Base-by-base conservation (phyloP, 2,888 invertebrate genomes). In the Therioaphis trifolii region DNA sequence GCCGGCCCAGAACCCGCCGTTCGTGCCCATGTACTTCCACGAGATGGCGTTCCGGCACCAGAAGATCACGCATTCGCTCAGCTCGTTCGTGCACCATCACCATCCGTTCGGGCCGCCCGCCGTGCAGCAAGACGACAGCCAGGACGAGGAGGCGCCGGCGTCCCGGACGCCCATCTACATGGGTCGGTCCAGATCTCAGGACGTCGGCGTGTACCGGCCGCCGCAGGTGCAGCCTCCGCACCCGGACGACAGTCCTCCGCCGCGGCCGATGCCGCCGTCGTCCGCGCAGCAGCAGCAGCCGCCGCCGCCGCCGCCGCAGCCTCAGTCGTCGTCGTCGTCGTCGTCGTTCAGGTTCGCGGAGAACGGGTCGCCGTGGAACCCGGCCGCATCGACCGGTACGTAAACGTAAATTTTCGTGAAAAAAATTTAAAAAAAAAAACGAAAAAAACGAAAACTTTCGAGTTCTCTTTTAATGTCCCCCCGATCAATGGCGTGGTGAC, bases 1-100 rank as follows among this genome's bases (percentile, higher is more conserved):
- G 52, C 95, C 95, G 27, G 94, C 94, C 85, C 95, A 95, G 88
- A 95, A 95, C 89, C 94, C 95, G 85, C 94, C 95, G 58, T 95
- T 94, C 88, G 92, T 93, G 86, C 93, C 93, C 82, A 93, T 93
- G 86, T 93, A 94, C 87, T 90, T 94, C 86, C 94, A 94, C 88
- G 94, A 94, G 88, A 91, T 93, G 87, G 86, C 86, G 84, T 86
- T 78, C 77, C 85, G 85, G 29, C 85, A 84, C 75, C 85, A 84
- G 27, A 84, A 72, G 35, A 72, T 82, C 61, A 82, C 80, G 49
- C 72, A n/a, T n/a, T n/a, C 72, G 3, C 68, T 82, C 52, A 72
- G 63, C 35, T 49, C 80, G 24, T 82, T 82, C 24, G 80, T 72
- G 15, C 72, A 72, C n/a, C n/a, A n/a, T 18, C 80, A 72, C 18